phyloP scores from a whole-genome alignment of 2,113 vertebrate species.

The Phalacrocorax aristotelis region DNA sequence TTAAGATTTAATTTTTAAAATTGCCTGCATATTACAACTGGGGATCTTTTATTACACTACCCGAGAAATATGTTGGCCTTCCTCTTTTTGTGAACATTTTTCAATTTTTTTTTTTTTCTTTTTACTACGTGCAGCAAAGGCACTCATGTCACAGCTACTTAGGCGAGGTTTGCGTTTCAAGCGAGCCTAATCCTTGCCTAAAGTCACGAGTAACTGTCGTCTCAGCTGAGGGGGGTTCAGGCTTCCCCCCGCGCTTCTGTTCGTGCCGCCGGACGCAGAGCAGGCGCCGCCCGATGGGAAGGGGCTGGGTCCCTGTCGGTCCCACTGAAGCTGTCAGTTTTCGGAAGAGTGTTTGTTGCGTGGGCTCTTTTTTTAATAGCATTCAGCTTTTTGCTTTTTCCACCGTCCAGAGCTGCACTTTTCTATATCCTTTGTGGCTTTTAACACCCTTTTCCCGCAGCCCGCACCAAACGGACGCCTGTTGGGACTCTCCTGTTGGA shows the following conservation, averaged over 20 bases:
- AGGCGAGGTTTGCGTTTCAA: not conserved
- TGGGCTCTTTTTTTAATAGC: not conserved
- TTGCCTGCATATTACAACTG: not conserved
- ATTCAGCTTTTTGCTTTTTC: not conserved
- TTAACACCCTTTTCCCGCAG: not conserved
- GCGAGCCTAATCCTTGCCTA: not conserved
- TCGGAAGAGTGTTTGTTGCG: not conserved
- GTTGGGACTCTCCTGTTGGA: not conserved
- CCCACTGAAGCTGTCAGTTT: not conserved
- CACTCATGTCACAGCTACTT: not conserved
- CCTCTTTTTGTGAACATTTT: not conserved
- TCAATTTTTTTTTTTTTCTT: not conserved
- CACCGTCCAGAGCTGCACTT: not conserved
- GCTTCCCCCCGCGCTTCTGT: not conserved
- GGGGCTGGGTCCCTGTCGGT: not conserved
- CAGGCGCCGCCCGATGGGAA: rapidly evolving
- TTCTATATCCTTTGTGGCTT: not conserved
- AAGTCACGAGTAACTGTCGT: not conserved
- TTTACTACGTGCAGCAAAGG: not conserved
- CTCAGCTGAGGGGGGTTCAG: not conserved
- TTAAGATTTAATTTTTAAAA: conserved; percentile 1
- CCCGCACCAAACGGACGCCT: not conserved
- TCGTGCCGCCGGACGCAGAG: not conserved
- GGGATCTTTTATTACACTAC: not conserved
- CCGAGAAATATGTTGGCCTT: not conserved